Base-by-base conservation (phyloP, 2,113 vertebrate species). In the Sitta europaea region DNA sequence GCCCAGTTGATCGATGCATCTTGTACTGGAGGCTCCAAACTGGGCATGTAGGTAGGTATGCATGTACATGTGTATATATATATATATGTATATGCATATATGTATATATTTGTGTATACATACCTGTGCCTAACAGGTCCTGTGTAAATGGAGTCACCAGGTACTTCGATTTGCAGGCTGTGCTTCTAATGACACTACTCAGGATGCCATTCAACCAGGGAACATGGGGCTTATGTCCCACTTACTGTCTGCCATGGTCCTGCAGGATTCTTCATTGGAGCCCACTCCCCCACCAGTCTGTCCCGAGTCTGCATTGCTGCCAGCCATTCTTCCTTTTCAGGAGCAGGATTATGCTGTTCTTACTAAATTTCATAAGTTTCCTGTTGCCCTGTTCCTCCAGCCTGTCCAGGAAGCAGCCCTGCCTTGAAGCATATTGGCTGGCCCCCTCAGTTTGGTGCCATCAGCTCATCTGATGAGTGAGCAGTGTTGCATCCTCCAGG, bases 1-100 rank as follows among this genome's bases (percentile, higher is more conserved):
- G 35, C 51, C 13, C 15, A 11, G 35, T 2, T 47, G 54, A 36
- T 22, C 0, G 0, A 28, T 55, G 22, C 20, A 42, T 68, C 51
- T 76, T 63, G 2, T 45, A 8, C 2, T 68, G 35, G 14, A 6
- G 14, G 6, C 45, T 58, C 45, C 66, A 81, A n/a, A n/a, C 17
- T 68, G 15, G 25, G 20, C 25, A 17, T 27, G 6, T 24, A 20
- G 4, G 7, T 22, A 14, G 4, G 20, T 22, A 6, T 23, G 29
- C 28, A 4, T 18, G 10, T 22, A 35, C n/a, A 14, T 36, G 11
- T 18, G 8, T 25, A 9, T n/a, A 29, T 21, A 9, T 43, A 17
- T 15, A 13, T 40, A 40, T 11, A 35, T 40, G 40, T 40, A 40
- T 28, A 28, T 35, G n/a, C n/a, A 23, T 50, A 23, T 38, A 18